Percentiles rank a stretch among this genome's conserved stretches.
Evolutionary conservation across 2,888 invertebrate genomes (phyloP).

Genomic region (Marronus borbonicus): DNA sequence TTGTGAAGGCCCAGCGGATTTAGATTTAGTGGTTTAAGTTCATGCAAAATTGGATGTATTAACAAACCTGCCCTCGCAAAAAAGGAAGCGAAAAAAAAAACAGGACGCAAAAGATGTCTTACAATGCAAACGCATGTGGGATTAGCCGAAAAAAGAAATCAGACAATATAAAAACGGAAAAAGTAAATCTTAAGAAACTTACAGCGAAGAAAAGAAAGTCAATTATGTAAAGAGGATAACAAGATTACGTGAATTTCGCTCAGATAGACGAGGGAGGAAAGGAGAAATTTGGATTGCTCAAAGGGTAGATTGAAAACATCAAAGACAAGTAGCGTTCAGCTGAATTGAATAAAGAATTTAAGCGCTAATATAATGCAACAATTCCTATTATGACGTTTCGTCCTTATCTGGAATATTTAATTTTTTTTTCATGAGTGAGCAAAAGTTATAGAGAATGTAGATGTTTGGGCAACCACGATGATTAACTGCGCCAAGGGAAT

Average conservation of each 20-base stretch:
- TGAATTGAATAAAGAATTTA: constrained; percentile 13
- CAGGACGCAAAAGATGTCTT: neutral
- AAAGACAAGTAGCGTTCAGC: constrained; percentile 13
- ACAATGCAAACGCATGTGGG: neutral
- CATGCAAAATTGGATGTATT: no score
- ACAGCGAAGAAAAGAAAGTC: neutral
- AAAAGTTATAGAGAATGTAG: neutral
- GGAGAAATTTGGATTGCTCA: constrained; percentile 6
- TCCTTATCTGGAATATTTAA: constrained; percentile 6
- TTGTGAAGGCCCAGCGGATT: neutral
- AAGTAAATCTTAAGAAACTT: constrained; percentile 8
- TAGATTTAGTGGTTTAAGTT: no score
- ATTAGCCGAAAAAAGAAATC: neutral
- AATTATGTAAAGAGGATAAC: neutral
- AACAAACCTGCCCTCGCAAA: no score
- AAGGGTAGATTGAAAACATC: constrained; percentile 17
- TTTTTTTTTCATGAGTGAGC: neutral
- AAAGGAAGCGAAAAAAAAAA: neutral
- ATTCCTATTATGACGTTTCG: neutral
- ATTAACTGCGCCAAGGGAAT: no score
- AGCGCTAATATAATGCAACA: neutral
- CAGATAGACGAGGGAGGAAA: neutral
- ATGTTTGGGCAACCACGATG: neutral
- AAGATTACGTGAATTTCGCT: constrained; percentile 11
- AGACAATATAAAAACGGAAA: neutral